Evolutionary conservation across 2,797 vertebrate species (phyloP), one percentile per base, ranked within the genome.

Genomic region (Ptychobarbus kaznakovi): DNA sequence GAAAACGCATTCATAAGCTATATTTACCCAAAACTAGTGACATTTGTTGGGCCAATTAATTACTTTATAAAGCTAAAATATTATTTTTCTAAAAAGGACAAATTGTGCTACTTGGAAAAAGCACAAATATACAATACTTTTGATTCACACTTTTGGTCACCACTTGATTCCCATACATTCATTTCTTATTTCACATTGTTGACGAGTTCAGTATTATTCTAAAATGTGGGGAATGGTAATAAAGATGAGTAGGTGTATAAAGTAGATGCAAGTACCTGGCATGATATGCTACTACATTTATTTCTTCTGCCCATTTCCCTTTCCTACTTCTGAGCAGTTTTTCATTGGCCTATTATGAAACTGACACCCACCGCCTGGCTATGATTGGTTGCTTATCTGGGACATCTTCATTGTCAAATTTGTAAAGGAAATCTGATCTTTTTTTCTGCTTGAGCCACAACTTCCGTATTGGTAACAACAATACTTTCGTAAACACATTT

Each of bases 331-430:
- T 56, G 6, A n/a, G 53, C 22, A 63, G n/a, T 42, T 38, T 75
- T 38, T 75, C 13, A 40, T 46, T 76, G 38, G 35, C 51, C 16
- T 11, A 22, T 58, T 42, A 79, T 84, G 32, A 58, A 84, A 70
- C 2, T 28, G 7, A 78, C 25, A 84, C 74, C 35, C 18, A 22
- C n/a, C 12, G n/a, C 8, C 20, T 58, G 11, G 63, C 15, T 69
- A 68, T 76, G 38, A 84, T 16, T 56, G 8, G 18, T 44, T 78
- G 28, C 40, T 61, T 58, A 35, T 70, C n/a, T 22, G 25, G 75
- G 22, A 70, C 25, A 61, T 70, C 5, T 35, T 61, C 74, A 58
- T 46, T 51, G 78, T 68, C 16, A 80, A 35, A 80, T 80, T 68
- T 80, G 44, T 80, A 80, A 66, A 15, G 28, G 44, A 80, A 80